Percentiles rank a stretch among this genome's conserved stretches.
Evolutionary conservation across 92 coral and sea anemone genomes (phyloP).

Genomic region (Epizoanthus stellaris): DNA sequence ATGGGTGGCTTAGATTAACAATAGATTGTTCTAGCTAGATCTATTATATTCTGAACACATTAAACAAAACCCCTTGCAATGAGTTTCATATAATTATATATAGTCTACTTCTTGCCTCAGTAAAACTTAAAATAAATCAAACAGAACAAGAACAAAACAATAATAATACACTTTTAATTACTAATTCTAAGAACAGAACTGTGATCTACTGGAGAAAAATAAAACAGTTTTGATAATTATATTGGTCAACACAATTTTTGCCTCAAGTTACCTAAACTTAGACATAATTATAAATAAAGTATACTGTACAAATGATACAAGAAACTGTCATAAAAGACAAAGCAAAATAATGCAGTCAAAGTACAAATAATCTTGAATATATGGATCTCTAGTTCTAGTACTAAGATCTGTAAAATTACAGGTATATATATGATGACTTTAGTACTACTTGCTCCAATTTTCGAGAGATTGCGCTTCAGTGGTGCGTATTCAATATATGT

Average conservation of each 20-base stretch:
- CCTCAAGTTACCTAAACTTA: background rate
- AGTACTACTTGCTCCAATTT: too few relatives aligned
- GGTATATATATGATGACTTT: too few relatives aligned
- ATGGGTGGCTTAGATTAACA: background rate
- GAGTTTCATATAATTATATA: background rate
- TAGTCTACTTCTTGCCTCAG: background rate
- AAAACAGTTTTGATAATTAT: background rate
- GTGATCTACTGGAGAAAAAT: background rate
- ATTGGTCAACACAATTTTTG: background rate
- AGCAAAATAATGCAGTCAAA: too few relatives aligned
- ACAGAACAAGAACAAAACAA: background rate
- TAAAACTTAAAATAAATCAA: background rate
- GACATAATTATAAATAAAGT: background rate
- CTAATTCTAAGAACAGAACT: background rate
- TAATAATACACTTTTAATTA: background rate
- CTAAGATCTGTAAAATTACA: too few relatives aligned
- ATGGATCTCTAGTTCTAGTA: too few relatives aligned
- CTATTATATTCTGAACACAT: background rate
- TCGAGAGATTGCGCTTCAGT: too few relatives aligned
- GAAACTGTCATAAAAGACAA: background rate
- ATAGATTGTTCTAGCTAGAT: background rate
- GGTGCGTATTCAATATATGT: too few relatives aligned
- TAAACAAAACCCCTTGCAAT: background rate
- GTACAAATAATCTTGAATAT: too few relatives aligned
- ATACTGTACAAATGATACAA: background rate